A percentile compares a stretch with the other conserved stretches of the same genome.
Evolutionary conservation across 2,113 vertebrate genomes (phyloP).

Genomic region (Butastur rufipennis): DNA sequence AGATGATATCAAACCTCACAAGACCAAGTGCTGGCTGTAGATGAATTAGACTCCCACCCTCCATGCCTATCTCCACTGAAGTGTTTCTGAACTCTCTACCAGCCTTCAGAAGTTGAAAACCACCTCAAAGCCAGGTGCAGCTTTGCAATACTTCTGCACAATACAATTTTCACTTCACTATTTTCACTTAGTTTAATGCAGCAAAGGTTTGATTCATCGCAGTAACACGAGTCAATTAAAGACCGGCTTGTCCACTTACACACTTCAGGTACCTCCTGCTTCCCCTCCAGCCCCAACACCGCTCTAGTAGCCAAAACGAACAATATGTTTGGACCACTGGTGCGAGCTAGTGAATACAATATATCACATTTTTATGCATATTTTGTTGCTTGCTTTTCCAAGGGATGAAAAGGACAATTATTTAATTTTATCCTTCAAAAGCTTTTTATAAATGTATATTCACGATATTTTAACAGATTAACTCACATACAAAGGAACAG

Average conservation of each 20-base stretch:
- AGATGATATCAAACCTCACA: background rate
- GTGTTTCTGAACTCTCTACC: background rate
- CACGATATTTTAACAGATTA: background rate
- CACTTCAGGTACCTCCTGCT: background rate
- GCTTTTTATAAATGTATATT: background rate
- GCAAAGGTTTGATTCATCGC: background rate
- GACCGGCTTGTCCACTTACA: background rate
- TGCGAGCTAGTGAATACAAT: background rate
- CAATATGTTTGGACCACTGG: background rate
- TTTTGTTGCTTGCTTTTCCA: background rate
- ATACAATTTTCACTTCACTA: constrained; percentile 20
- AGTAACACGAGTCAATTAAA: background rate
- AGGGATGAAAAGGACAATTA: background rate
- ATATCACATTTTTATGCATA: background rate
- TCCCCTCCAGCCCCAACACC: background rate
- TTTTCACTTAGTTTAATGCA: background rate
- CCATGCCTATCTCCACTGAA: background rate
- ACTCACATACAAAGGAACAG: background rate
- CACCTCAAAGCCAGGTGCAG: constrained; percentile 24
- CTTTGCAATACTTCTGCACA: background rate
- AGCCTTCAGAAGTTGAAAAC: constrained; percentile 18
- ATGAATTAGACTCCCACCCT: constrained; percentile 41
- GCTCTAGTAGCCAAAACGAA: background rate
- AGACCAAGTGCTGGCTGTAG: constrained; percentile 5
- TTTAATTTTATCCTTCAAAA: constrained; percentile 60